Conservation (phyloP, 2,113 vertebrate genomes). For the Astatoreochromis straeleni region DNA sequence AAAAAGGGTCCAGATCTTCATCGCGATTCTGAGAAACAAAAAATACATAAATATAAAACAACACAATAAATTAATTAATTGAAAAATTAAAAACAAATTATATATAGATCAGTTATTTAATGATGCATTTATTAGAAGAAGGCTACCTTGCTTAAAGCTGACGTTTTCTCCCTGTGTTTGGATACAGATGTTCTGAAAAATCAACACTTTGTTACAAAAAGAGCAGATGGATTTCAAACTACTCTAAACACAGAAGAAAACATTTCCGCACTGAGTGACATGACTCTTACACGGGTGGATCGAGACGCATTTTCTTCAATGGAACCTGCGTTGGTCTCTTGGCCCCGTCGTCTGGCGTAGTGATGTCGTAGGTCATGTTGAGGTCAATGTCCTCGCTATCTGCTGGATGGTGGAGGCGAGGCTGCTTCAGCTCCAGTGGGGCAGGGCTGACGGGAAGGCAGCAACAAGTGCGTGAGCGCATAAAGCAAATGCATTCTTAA, state of each 20-base stretch:
- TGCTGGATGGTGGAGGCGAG: constrained; percentile 70
- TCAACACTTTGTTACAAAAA: neutral
- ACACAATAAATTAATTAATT: neutral
- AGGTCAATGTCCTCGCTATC: constrained; percentile 79
- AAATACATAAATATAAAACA: neutral
- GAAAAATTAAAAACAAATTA: neutral
- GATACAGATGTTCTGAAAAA: constrained; percentile 29
- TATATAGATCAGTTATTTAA: neutral
- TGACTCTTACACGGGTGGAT: constrained; percentile 75
- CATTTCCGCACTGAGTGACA: neutral
- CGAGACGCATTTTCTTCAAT: constrained; percentile 79
- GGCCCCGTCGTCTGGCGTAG: constrained; percentile 75
- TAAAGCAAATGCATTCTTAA: neutral
- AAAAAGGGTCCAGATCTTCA: constrained; percentile 77
- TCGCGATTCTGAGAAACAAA: constrained; percentile 21
- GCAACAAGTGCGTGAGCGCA: neutral
- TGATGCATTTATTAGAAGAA: neutral
- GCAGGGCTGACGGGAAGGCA: constrained; percentile 70
- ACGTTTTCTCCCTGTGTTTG: constrained; percentile 32
- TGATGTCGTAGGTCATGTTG: constrained; percentile 78
- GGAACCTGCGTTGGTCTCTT: constrained; percentile 40
- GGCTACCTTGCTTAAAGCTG: constrained; percentile 45
- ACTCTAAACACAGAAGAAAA: neutral
- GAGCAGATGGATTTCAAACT: neutral
- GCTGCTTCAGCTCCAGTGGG: constrained; percentile 78